Evolutionary conservation across 2,888 invertebrate species (phyloP).

Genomic region (Ichneumoninae sp.): DNA sequence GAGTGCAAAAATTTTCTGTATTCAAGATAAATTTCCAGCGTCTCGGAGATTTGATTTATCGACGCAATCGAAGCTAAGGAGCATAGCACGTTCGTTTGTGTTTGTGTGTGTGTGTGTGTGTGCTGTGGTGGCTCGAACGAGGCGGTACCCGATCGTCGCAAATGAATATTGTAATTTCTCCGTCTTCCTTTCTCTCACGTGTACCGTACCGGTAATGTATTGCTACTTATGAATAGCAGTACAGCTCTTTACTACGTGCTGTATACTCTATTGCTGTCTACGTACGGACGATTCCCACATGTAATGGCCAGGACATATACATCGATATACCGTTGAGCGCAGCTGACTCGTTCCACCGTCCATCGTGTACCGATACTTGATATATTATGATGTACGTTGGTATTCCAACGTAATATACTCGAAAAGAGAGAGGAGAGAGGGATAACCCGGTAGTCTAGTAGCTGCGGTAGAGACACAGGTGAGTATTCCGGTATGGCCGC

Average conservation of each 20-base stretch:
- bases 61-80: conserved; percentile 73
- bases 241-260: conserved; percentile 49
- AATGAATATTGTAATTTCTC: conserved; percentile 79
- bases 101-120: conserved; percentile 48
- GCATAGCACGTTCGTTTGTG: conserved; percentile 4
- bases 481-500: conserved; percentile 34
- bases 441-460: conserved; percentile 18
- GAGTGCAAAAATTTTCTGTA: conserved; percentile 70
- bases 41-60: conserved; percentile 76
- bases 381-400: conserved; percentile 55
- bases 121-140: conserved; percentile 48
- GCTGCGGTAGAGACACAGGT: conserved; percentile 43
- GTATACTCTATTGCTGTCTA: conserved; percentile 48
- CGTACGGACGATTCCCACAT: conserved; percentile 27
- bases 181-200: conserved; percentile 51
- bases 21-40: conserved; percentile 76
- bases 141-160: conserved; percentile 70
- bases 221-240: conserved; percentile 56
- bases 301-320: conserved; percentile 28
- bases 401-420: conserved; percentile 42
- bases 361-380: conserved; percentile 52
- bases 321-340: conserved; percentile 36
- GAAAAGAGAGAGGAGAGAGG: conserved; percentile 39
- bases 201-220: conserved; percentile 64
- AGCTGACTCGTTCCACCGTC: conserved; percentile 45